A percentile compares a stretch with the other conserved stretches of the same genome.
phyloP scores from a whole-genome alignment of 2,113 vertebrate species.

The Pluvianellus socialis region DNA sequence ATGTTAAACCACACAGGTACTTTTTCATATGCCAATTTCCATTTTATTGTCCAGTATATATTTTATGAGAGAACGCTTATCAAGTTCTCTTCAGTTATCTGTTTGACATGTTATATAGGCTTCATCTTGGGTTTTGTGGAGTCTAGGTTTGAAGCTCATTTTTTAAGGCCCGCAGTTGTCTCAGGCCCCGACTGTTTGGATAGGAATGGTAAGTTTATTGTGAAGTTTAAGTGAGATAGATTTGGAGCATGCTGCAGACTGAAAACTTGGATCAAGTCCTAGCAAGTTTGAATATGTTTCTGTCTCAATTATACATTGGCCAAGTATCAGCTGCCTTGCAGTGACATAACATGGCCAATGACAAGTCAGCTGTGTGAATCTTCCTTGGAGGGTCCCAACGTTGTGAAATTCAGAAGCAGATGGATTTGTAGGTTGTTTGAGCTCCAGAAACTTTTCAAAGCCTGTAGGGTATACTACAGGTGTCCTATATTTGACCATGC shows the following conservation, averaged over 20 bases:
- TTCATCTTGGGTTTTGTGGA: neutral
- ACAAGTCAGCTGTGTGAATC: neutral
- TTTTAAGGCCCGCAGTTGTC: neutral
- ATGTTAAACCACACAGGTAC: neutral
- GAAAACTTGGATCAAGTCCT: neutral
- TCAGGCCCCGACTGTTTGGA: neutral
- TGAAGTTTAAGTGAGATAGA: neutral
- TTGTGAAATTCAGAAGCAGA: neutral
- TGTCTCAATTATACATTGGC: neutral
- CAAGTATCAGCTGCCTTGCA: neutral
- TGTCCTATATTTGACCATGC: neutral
- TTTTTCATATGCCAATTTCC: neutral
- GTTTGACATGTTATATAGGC: neutral
- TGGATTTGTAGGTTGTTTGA: neutral
- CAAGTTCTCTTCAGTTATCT: neutral
- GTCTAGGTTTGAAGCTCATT: neutral
- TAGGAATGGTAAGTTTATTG: neutral
- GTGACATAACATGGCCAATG: neutral
- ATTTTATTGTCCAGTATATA: neutral
- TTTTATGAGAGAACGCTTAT: neutral
- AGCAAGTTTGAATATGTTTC: neutral
- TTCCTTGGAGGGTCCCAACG: neutral
- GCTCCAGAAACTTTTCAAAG: neutral
- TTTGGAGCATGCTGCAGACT: neutral
- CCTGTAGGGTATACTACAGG: neutral